These are phyloP conservation scores for Dasypus novemcinctus DNA, from an alignment of 2,113 vertebrate genomes.

Conservation along the genomic window DNA sequence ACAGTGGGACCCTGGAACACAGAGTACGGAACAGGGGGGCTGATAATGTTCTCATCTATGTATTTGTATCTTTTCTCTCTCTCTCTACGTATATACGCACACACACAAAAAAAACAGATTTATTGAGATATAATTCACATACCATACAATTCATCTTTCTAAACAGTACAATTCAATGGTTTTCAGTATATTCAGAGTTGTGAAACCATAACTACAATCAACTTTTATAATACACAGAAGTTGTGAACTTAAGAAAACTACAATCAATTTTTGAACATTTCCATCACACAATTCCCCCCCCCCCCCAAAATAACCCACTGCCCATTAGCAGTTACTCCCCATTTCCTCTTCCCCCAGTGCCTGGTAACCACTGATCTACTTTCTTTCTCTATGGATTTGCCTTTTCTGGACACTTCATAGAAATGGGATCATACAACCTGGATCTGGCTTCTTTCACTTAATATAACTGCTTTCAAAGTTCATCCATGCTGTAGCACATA, in stretches of 20 bases:
- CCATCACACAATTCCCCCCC: background rate
- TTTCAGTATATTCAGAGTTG: conserved; percentile 24
- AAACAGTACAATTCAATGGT: background rate
- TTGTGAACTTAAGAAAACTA: no score
- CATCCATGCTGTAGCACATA: background rate
- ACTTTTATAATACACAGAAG: background rate
- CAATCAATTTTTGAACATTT: conserved; percentile 29
- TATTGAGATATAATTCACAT: no score
- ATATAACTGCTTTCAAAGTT: background rate
- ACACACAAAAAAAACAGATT: no score
- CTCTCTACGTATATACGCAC: no score
- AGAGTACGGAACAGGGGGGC: background rate
- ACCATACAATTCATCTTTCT: no score
- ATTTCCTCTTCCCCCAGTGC: background rate
- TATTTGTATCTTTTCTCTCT: no score
- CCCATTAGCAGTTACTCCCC: background rate
- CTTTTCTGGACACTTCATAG: background rate
- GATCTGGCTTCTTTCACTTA: background rate
- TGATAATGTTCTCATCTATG: background rate
- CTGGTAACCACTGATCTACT: background rate
- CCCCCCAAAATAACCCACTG: background rate
- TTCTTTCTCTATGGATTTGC: no score
- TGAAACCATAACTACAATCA: background rate
- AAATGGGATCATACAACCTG: background rate
- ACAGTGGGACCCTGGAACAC: background rate